phyloP scores from a whole-genome alignment of 2,888 invertebrate species.

The Arge pagana region DNA sequence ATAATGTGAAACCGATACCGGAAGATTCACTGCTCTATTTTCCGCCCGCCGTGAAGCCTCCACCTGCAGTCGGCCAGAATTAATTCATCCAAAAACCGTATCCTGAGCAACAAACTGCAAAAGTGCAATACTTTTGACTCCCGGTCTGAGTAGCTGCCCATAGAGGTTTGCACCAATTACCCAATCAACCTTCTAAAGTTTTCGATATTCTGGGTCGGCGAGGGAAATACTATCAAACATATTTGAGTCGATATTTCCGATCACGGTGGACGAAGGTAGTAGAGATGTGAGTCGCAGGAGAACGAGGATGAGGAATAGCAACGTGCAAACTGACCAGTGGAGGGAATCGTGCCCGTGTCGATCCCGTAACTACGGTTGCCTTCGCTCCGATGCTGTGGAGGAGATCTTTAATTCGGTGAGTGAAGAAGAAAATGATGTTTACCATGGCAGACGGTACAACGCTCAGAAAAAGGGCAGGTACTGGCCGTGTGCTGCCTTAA shows the following conservation, averaged over 20 bases:
- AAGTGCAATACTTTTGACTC: conserved; percentile 3
- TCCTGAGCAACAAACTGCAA: conserved; percentile 22
- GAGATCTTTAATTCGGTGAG: too few species aligned
- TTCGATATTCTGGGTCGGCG: not conserved
- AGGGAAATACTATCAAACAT: not conserved
- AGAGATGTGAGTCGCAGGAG: conserved; percentile 13
- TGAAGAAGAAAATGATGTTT: not conserved
- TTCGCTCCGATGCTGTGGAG: not conserved
- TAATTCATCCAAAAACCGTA: conserved; percentile 24
- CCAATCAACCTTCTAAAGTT: conserved; percentile 15
- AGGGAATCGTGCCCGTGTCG: not conserved
- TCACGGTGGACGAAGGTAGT: conserved; percentile 13
- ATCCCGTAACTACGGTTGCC: too few species aligned
- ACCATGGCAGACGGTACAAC: not conserved
- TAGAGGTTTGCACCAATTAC: conserved; percentile 26
- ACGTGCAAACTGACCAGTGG: not conserved
- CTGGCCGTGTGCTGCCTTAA: not conserved
- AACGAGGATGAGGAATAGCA: conserved; percentile 12
- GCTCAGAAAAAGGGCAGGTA: not conserved
- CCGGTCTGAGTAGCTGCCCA: conserved; percentile 20
- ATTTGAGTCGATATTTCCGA: not conserved
- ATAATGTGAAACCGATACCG: not conserved
- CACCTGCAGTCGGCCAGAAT: conserved; percentile 14
- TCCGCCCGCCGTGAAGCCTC: conserved; percentile 16
- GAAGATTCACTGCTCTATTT: not conserved